A percentile compares a stretch with the other conserved stretches of the same genome.
phyloP scores from a whole-genome alignment of 2,888 invertebrate genomes.

The Pogonocherus hispidulus region DNA sequence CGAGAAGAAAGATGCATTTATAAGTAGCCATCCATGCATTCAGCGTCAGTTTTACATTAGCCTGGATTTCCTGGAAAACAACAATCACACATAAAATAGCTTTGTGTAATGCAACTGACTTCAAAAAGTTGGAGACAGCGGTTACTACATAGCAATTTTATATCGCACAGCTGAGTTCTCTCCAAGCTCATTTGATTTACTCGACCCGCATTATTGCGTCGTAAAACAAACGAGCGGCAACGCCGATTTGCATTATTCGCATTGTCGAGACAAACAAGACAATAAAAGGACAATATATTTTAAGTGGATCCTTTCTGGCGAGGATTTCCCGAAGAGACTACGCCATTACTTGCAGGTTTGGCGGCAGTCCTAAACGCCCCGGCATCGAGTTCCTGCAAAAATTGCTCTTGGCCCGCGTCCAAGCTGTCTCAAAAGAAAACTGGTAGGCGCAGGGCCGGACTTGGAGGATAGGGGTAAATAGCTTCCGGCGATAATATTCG shows the following conservation, averaged over 20 bases:
- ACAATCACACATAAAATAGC: too few species aligned
- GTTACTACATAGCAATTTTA: neutral
- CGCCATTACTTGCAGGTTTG: conserved; percentile 44
- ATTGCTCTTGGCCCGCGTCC: conserved; percentile 41
- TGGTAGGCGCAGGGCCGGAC: too few species aligned
- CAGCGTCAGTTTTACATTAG: too few species aligned
- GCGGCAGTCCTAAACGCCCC: conserved; percentile 19
- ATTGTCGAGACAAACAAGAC: conserved; percentile 36
- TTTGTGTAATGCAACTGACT: too few species aligned
- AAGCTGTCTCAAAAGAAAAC: conserved; percentile 24
- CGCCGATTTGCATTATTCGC: conserved; percentile 29
- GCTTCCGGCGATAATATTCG: too few species aligned
- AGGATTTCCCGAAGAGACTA: conserved; percentile 28
- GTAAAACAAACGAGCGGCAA: conserved; percentile 26
- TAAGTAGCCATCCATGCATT: too few species aligned
- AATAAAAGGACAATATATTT: conserved; percentile 35
- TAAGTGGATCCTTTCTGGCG: conserved; percentile 25
- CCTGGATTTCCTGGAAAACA: too few species aligned
- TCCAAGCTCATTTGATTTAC: neutral
- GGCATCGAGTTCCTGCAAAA: conserved; percentile 22
- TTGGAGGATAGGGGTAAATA: too few species aligned
- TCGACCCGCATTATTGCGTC: conserved; percentile 1
- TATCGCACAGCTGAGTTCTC: neutral
- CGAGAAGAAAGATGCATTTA: too few species aligned
- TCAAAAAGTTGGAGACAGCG: too few species aligned